phyloP scores from a whole-genome alignment of 2,888 invertebrate genomes.

The Didymodactylos carnosus region DNA sequence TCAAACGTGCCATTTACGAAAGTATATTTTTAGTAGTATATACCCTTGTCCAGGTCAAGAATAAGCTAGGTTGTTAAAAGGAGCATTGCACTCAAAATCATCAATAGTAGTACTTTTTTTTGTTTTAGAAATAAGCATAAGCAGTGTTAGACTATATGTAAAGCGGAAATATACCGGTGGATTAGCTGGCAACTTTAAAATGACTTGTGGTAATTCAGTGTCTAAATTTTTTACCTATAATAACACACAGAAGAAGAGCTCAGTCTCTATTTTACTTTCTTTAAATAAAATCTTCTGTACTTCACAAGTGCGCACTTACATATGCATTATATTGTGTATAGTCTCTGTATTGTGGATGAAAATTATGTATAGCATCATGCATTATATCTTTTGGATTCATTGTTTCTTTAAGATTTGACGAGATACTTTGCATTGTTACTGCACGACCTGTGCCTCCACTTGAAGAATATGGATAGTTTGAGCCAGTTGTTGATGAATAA shows the following conservation, averaged over 20 bases:
- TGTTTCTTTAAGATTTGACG: constrained; percentile 71
- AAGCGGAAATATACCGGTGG: not conserved
- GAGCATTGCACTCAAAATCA: too few relatives aligned
- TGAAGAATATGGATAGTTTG: not conserved
- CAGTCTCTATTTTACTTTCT: not conserved
- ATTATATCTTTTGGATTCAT: constrained; percentile 63
- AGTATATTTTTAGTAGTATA: not conserved
- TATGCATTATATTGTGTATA: constrained; percentile 38
- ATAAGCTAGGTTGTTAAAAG: too few relatives aligned
- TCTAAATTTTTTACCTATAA: not conserved
- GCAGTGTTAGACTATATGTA: too few relatives aligned
- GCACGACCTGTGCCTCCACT: not conserved
- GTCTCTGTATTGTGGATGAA: constrained; percentile 98
- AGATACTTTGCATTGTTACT: constrained; percentile 42
- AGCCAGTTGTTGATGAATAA: not conserved
- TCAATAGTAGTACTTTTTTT: too few relatives aligned
- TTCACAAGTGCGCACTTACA: too few relatives aligned
- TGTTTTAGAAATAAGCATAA: too few relatives aligned
- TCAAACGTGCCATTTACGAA: not conserved
- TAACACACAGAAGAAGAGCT: not conserved
- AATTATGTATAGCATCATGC: constrained; percentile 66
- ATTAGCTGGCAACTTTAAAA: not conserved
- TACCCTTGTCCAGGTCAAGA: not conserved
- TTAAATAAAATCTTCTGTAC: too few relatives aligned
- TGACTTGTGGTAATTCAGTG: not conserved